phyloP scores from a whole-genome alignment of 1,140 invertebrate species.

The Solenopsis invicta region DNA sequence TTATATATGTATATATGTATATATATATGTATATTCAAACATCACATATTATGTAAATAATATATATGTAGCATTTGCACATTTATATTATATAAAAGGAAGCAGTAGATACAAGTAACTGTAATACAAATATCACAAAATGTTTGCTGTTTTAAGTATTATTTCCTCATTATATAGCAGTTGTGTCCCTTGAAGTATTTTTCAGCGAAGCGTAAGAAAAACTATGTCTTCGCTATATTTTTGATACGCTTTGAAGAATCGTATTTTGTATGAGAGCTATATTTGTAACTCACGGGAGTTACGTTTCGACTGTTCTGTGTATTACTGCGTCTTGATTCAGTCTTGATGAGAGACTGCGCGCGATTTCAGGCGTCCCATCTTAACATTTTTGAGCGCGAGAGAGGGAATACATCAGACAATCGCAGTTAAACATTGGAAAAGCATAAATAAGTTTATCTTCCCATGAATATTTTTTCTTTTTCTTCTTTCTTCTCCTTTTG shows the following conservation, averaged over 20 bases:
- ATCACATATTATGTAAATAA: no score
- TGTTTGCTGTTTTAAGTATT: no score
- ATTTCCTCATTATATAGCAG: no score
- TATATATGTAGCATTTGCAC: no score
- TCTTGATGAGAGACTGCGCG: neutral
- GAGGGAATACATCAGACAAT: neutral
- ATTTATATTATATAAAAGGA: no score
- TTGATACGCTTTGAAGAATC: conserved; percentile 6
- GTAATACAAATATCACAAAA: no score
- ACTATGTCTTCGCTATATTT: conserved; percentile 37
- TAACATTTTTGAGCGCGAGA: neutral
- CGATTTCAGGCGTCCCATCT: neutral
- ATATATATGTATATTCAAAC: no score
- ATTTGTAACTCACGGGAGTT: conserved; percentile 38
- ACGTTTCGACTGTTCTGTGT: neutral
- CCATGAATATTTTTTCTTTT: neutral
- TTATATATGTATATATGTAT: no score
- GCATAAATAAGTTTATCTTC: conserved; percentile 40
- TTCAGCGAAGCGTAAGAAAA: conserved; percentile 3
- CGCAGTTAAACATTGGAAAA: neutral
- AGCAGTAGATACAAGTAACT: no score
- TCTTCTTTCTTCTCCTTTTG: conserved; percentile 53
- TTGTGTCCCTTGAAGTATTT: no score
- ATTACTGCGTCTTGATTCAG: conserved; percentile 25
- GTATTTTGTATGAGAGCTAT: conserved; percentile 26